Evolutionary conservation across 2,797 vertebrate species (phyloP).

Genomic region (Centroberyx gerrardi): DNA sequence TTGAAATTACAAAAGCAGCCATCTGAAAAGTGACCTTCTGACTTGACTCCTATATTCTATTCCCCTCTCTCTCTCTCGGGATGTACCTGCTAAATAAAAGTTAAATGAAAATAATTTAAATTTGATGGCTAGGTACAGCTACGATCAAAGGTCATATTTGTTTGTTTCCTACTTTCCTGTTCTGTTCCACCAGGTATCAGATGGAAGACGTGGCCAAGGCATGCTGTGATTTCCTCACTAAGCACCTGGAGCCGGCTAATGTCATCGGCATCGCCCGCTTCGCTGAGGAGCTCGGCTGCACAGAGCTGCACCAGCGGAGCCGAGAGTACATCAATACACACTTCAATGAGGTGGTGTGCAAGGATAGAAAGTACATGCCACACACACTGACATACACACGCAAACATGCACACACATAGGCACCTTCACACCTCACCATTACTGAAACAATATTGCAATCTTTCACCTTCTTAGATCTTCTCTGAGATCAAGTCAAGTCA

Average conservation of each 20-base stretch:
- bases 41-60: not conserved
- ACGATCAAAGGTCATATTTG: too few species aligned
- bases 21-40: not conserved
- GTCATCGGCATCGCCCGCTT: slow-evolving; percentile 90
- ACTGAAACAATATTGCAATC: too few species aligned
- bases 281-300: slow-evolving; percentile 87
- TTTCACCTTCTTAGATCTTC: too few species aligned
- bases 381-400: not conserved
- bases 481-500: not conserved
- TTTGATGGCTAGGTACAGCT: too few species aligned
- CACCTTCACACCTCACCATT: too few species aligned
- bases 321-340: slow-evolving; percentile 89
- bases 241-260: slow-evolving; percentile 87
- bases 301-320: slow-evolving; percentile 81
- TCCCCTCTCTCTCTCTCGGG: not conserved
- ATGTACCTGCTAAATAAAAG: not conserved
- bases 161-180: not conserved
- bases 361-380: not conserved
- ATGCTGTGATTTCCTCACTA: slow-evolving; percentile 88
- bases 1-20: not conserved
- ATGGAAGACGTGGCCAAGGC: slow-evolving; percentile 88
- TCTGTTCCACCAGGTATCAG: slow-evolving; percentile 78
- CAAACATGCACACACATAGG: not conserved
- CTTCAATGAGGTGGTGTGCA: slow-evolving; percentile 85
- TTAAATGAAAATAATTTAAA: not conserved